These are phyloP conservation scores for Sesia bembeciformis DNA, from an alignment of 2,888 invertebrate species.

Conservation along the genomic window DNA sequence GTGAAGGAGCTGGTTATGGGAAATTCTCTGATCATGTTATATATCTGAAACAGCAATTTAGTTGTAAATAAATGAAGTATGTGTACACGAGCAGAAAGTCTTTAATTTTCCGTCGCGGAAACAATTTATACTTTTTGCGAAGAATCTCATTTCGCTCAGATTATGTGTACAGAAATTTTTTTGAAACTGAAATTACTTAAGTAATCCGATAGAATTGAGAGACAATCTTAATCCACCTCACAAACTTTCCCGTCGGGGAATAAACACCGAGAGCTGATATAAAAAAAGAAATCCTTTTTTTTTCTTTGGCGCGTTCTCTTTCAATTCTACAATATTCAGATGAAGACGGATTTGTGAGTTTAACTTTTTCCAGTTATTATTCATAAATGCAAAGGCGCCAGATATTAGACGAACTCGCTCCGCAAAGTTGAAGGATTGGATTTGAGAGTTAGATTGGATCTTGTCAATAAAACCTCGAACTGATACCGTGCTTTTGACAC, in stretches of 20 bases:
- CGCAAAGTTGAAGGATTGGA: constrained; percentile 46
- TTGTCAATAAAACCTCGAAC: constrained; percentile 36
- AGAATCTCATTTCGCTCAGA: constrained; percentile 12
- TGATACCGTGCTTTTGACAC: background rate
- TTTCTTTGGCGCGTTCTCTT: constrained; percentile 50
- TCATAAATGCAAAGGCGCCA: constrained; percentile 67
- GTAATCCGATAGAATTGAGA: constrained; percentile 18
- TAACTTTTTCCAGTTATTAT: constrained; percentile 67
- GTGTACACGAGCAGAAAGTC: too few relatives aligned
- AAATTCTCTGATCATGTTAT: too few relatives aligned
- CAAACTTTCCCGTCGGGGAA: constrained; percentile 34
- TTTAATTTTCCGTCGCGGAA: background rate
- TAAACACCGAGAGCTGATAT: constrained; percentile 26
- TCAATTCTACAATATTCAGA: constrained; percentile 58
- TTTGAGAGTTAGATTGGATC: constrained; percentile 38
- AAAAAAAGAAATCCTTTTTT: constrained; percentile 26
- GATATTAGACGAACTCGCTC: constrained; percentile 57
- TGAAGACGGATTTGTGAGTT: constrained; percentile 54
- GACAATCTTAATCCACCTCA: constrained; percentile 34
- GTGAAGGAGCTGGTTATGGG: too few relatives aligned
- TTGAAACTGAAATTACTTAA: constrained; percentile 17
- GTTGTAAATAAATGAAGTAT: too few relatives aligned
- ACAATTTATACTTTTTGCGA: background rate
- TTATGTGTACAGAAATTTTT: background rate
- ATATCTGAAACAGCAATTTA: too few relatives aligned